Conservation (phyloP, 92 coral and sea anemone genomes). For the Scolanthus callimorphus region DNA sequence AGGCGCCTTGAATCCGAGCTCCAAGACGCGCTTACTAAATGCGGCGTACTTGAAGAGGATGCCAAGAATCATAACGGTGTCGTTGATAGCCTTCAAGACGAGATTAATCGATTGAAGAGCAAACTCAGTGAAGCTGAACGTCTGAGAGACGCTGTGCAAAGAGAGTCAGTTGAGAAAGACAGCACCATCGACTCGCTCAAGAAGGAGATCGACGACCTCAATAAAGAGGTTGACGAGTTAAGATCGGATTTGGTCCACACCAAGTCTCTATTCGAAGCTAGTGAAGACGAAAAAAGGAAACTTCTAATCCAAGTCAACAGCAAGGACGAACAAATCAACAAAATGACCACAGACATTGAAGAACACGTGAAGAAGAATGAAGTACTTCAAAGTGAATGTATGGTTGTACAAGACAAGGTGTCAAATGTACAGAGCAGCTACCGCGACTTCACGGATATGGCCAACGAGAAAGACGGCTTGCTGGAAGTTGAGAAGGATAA, state of each 20-base stretch:
- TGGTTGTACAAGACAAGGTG: slow-evolving; percentile 69
- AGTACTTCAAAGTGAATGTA: slow-evolving; percentile 72
- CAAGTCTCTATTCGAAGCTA: slow-evolving; percentile 67
- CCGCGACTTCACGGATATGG: slow-evolving; percentile 57
- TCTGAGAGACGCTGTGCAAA: slow-evolving; percentile 63
- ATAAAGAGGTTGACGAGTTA: slow-evolving; percentile 79
- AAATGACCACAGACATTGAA: slow-evolving; percentile 68
- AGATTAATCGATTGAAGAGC: slow-evolving; percentile 72
- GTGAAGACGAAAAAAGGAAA: slow-evolving; percentile 80
- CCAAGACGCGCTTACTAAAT: slow-evolving; percentile 70
- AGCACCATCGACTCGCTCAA: slow-evolving; percentile 73
- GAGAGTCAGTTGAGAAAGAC: slow-evolving; percentile 75
- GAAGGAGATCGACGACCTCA: slow-evolving; percentile 65
- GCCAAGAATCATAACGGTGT: slow-evolving; percentile 64
- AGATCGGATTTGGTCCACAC: slow-evolving; percentile 78
- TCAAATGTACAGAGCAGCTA: slow-evolving; percentile 66
- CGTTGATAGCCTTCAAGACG: slow-evolving; percentile 76
- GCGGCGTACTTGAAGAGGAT: slow-evolving; percentile 74
- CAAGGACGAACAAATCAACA: slow-evolving; percentile 81
- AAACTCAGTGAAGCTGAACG: slow-evolving; percentile 82
- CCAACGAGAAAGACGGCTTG: slow-evolving; percentile 41
- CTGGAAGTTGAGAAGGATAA: slow-evolving; percentile 76
- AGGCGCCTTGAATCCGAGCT: slow-evolving; percentile 78
- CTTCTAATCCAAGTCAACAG: slow-evolving; percentile 57
- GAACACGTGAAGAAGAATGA: slow-evolving; percentile 61